Percentiles rank a stretch among this genome's conserved stretches.
Conservation (phyloP, 2,888 invertebrate genomes). For the Frankliniella intonsa region DNA sequence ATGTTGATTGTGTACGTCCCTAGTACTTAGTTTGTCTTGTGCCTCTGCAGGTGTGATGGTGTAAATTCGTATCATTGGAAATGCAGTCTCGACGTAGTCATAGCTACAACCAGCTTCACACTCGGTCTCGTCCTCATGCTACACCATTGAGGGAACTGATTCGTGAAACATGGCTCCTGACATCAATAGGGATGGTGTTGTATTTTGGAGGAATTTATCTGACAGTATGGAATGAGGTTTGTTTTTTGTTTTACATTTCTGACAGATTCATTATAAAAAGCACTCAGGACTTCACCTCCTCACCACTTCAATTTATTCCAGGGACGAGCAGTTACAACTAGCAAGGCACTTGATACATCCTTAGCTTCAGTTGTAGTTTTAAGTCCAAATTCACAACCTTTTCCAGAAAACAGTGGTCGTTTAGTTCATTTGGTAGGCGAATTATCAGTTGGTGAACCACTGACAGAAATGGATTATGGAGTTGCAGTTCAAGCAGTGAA, state of each 20-base stretch:
- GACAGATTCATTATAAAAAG: not conserved
- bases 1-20: not conserved
- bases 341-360: conserved; percentile 29
- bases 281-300: not conserved
- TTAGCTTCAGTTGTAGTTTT: conserved; percentile 24
- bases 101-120: not conserved
- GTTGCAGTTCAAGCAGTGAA: conserved; percentile 80
- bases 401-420: conserved; percentile 62
- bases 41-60: not conserved
- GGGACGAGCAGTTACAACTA: conserved; percentile 27
- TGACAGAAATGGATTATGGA: conserved; percentile 81
- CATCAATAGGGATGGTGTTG: conserved; percentile 27
- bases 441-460: conserved; percentile 69
- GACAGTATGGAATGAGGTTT: conserved; percentile 31
- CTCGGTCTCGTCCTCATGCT: not conserved
- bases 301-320: not conserved
- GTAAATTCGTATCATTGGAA: not conserved
- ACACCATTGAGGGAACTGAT: not conserved
- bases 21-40: not conserved
- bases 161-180: not conserved
- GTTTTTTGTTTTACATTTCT: not conserved
- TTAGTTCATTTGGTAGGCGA: conserved; percentile 74
- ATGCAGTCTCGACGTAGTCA: conserved; percentile 4
- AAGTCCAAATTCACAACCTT: not conserved
- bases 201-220: conserved; percentile 20